Percentiles rank a stretch among this genome's conserved stretches.
These are phyloP conservation scores for Squalus acanthias DNA, from an alignment of 2,797 vertebrate genomes.

Conservation along the genomic window DNA sequence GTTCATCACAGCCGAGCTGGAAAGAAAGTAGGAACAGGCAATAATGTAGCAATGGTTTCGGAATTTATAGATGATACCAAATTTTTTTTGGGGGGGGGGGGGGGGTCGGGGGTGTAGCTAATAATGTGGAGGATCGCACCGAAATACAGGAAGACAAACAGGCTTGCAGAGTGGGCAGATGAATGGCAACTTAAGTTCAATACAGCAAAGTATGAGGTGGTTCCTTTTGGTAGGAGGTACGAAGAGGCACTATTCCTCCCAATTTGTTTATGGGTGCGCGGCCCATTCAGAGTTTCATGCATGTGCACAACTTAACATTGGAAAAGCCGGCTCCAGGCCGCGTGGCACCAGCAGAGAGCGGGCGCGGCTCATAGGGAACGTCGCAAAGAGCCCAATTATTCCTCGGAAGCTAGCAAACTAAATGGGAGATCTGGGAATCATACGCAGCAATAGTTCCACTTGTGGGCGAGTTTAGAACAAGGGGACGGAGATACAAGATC, in stretches of 20 bases:
- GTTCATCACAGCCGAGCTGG: neutral
- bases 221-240: neutral
- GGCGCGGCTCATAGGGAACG: too few species aligned
- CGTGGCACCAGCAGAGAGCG: too few species aligned
- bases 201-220: neutral
- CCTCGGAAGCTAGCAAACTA: neutral
- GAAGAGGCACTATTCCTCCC: neutral
- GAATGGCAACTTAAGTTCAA: neutral
- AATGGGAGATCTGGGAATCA: neutral
- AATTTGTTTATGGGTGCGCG: too few species aligned
- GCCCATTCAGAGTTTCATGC: too few species aligned
- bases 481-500: too few species aligned
- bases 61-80: neutral
- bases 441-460: neutral
- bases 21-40: neutral
- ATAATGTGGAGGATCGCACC: neutral
- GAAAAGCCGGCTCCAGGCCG: too few species aligned
- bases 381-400: neutral
- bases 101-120: neutral
- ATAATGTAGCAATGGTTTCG: neutral
- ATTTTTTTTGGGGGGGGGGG: neutral
- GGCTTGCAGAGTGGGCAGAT: too few species aligned
- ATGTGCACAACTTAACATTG: too few species aligned
- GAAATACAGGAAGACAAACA: neutral
- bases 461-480: neutral